A percentile compares a stretch with the other conserved stretches of the same genome.
Conservation (phyloP, 92 coral and sea anemone species). For the Porites lobata region DNA sequence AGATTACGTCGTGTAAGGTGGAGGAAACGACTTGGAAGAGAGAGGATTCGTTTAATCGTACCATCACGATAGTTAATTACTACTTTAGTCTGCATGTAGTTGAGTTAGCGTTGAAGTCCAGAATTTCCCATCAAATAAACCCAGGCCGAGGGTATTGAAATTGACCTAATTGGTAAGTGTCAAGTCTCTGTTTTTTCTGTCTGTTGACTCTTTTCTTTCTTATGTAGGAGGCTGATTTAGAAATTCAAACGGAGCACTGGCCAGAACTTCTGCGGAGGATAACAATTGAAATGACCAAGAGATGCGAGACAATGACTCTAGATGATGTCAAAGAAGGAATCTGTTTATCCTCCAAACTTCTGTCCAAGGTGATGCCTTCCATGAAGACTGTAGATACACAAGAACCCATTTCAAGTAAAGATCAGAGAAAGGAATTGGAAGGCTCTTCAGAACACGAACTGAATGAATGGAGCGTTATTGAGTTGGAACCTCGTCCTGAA, state of each 20-base stretch:
- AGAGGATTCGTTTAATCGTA: no score
- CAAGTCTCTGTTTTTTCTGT: no score
- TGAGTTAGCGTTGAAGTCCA: no score
- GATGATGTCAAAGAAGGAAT: slow-evolving; percentile 92
- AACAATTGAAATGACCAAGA: slow-evolving; percentile 89
- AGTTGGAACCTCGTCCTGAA: background rate
- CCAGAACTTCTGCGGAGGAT: slow-evolving; percentile 88
- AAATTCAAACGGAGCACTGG: slow-evolving; percentile 97
- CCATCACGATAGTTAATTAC: no score
- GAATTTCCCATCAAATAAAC: no score
- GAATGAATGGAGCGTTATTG: slow-evolving; percentile 46
- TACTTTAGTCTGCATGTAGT: no score
- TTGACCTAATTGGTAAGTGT: no score
- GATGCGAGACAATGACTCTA: slow-evolving; percentile 84
- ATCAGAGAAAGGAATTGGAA: slow-evolving; percentile 53
- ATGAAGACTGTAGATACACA: slow-evolving; percentile 69
- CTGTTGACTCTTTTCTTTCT: background rate
- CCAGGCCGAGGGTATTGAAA: no score
- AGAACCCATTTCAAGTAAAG: slow-evolving; percentile 9
- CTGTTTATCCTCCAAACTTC: slow-evolving; percentile 90
- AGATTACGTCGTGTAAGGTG: no score
- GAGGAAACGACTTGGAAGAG: no score
- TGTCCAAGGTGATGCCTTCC: slow-evolving; percentile 97
- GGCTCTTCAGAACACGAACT: slow-evolving; percentile 34
- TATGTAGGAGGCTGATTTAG: slow-evolving; percentile 90